These are phyloP conservation scores for Apostichopus leukothele DNA, from an alignment of 53 echinoderm and acorn worm genomes.

Conservation along the genomic window DNA sequence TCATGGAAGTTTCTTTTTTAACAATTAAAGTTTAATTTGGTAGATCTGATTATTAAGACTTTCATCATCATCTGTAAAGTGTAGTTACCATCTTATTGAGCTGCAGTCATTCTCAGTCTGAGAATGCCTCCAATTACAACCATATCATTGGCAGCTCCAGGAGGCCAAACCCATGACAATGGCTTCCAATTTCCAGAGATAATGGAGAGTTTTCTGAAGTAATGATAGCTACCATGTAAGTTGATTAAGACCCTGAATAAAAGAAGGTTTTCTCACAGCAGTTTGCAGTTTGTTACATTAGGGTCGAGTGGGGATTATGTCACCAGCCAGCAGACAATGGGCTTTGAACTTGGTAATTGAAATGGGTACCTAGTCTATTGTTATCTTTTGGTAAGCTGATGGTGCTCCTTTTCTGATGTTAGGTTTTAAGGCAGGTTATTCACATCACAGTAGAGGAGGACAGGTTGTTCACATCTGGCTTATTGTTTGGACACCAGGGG, in stretches of 20 bases:
- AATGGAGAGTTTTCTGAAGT: background rate
- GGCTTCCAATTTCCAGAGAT: background rate
- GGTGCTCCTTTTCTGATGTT: no score
- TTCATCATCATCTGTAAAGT: no score
- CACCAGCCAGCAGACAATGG: background rate
- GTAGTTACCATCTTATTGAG: no score
- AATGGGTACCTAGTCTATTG: no score
- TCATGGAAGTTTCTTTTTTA: no score
- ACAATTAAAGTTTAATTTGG: no score
- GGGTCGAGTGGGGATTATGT: background rate
- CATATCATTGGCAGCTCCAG: background rate
- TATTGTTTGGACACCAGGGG: background rate
- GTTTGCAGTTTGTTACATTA: background rate
- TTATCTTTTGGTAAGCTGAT: no score
- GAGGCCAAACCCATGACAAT: constrained; percentile 7
- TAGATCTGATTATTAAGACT: no score
- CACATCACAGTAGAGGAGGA: no score
- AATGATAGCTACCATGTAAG: background rate
- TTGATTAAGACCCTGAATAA: background rate
- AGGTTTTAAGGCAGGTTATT: no score
- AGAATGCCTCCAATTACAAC: background rate
- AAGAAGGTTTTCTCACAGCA: background rate
- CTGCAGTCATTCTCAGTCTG: no score
- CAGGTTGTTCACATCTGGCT: background rate
- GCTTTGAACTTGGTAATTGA: background rate